These are phyloP conservation scores for Actinemys pallida DNA, from an alignment of 2,113 vertebrate genomes.

Conservation along the genomic window DNA sequence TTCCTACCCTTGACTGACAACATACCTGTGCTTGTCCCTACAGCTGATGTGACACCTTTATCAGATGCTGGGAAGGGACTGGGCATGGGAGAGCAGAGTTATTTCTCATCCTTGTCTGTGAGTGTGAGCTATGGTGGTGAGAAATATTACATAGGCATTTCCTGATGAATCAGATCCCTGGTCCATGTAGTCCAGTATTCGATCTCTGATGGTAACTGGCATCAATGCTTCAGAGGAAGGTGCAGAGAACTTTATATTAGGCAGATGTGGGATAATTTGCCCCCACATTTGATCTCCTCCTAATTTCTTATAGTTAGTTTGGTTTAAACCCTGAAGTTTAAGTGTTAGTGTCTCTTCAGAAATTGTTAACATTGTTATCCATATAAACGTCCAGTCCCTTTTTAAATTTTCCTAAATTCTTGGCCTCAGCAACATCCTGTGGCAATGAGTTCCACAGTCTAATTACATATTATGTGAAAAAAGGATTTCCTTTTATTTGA, in stretches of 20 bases:
- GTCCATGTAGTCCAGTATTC: not conserved
- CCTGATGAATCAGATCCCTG: not conserved
- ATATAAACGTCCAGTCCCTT: not conserved
- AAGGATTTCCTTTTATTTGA: constrained; percentile 7
- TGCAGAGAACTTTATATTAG: not conserved
- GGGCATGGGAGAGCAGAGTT: not conserved
- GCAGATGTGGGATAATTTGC: not conserved
- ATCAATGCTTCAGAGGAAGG: not conserved
- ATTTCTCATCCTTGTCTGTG: not conserved
- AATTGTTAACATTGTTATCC: not conserved
- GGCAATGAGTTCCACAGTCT: not conserved
- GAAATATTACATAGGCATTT: not conserved
- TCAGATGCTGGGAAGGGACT: not conserved
- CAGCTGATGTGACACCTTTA: not conserved
- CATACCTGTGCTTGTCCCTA: not conserved
- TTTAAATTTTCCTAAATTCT: not conserved
- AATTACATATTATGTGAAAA: not conserved
- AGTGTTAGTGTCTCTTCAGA: not conserved
- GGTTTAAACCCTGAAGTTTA: not conserved
- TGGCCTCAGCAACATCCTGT: not conserved
- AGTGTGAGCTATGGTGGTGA: not conserved
- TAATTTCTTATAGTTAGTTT: not conserved
- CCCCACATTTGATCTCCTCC: not conserved
- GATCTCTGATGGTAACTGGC: not conserved
- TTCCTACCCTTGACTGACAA: not conserved